A percentile compares a stretch with the other conserved stretches of the same genome.
These are phyloP conservation scores for Plectropomus leopardus DNA, from an alignment of 2,113 vertebrate species.

Conservation along the genomic window DNA sequence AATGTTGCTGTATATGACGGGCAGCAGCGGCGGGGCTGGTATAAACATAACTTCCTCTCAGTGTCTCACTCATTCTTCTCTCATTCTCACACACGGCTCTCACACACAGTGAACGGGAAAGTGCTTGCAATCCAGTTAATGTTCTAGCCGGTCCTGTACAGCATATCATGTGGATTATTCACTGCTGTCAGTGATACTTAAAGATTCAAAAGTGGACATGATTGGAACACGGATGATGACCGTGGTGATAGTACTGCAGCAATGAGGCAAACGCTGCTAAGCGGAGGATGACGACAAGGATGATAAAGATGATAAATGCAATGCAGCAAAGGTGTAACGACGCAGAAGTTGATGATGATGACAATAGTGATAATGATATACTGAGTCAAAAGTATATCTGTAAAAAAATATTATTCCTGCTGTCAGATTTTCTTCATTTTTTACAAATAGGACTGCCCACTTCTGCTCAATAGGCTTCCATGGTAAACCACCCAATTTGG, in stretches of 20 bases:
- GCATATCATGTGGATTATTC: slow-evolving; percentile 13
- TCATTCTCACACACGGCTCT: slow-evolving; percentile 9
- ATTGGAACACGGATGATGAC: background rate
- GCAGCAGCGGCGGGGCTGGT: slow-evolving; percentile 43
- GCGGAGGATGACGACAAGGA: background rate
- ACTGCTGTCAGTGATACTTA: background rate
- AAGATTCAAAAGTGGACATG: background rate
- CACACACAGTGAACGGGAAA: slow-evolving; percentile 17
- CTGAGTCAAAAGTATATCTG: background rate
- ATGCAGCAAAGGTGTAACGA: background rate
- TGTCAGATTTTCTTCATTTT: background rate
- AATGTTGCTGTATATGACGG: slow-evolving; percentile 67
- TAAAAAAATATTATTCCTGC: too few relatives aligned
- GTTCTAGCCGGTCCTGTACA: background rate
- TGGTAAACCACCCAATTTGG: too few relatives aligned
- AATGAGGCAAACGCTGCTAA: background rate
- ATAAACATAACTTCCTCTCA: slow-evolving; percentile 70
- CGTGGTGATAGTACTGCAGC: background rate
- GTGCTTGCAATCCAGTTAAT: slow-evolving; percentile 34
- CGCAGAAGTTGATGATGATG: slow-evolving; percentile 10
- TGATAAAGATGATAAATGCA: background rate
- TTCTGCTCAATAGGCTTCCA: background rate
- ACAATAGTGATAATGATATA: background rate
- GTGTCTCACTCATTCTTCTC: slow-evolving; percentile 43
- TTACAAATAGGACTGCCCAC: background rate